A percentile compares a stretch with the other conserved stretches of the same genome.
These are phyloP conservation scores for Sturnus vulgaris DNA, from an alignment of 2,113 vertebrate species.

Conservation along the genomic window DNA sequence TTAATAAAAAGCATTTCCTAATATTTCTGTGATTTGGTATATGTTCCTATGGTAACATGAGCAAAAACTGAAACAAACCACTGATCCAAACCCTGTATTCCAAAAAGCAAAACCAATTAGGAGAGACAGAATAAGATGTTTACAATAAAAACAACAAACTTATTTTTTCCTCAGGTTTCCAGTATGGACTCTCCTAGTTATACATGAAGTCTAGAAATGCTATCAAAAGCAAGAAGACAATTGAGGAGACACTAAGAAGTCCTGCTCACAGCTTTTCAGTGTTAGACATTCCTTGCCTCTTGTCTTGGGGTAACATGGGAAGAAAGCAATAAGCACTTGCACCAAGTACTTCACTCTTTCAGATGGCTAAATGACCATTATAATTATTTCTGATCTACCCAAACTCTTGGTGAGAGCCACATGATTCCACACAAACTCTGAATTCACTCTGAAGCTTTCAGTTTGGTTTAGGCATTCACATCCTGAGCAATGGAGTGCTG, in stretches of 20 bases:
- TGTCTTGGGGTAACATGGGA: background rate
- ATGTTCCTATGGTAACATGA: conserved; percentile 38
- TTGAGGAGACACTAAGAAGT: background rate
- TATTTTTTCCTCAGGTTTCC: background rate
- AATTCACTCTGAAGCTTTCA: background rate
- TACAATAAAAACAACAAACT: background rate
- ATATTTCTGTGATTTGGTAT: background rate
- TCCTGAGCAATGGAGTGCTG: background rate
- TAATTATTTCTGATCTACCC: background rate
- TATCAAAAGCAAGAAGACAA: background rate
- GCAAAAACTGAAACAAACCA: conserved; percentile 12
- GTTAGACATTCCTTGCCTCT: background rate
- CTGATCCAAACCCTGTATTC: background rate
- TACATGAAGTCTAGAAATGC: background rate
- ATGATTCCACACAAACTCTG: background rate
- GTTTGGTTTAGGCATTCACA: background rate
- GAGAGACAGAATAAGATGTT: background rate
- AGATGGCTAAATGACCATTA: background rate
- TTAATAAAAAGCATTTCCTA: conserved; percentile 11
- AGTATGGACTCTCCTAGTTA: background rate
- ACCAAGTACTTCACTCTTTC: background rate
- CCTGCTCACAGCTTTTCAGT: background rate
- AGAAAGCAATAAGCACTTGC: background rate
- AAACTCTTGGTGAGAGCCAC: background rate
- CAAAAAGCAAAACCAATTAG: background rate